A percentile compares a stretch with the other conserved stretches of the same genome.
Conservation (phyloP, 1,140 invertebrate species). For the Platorchestia sp. region DNA sequence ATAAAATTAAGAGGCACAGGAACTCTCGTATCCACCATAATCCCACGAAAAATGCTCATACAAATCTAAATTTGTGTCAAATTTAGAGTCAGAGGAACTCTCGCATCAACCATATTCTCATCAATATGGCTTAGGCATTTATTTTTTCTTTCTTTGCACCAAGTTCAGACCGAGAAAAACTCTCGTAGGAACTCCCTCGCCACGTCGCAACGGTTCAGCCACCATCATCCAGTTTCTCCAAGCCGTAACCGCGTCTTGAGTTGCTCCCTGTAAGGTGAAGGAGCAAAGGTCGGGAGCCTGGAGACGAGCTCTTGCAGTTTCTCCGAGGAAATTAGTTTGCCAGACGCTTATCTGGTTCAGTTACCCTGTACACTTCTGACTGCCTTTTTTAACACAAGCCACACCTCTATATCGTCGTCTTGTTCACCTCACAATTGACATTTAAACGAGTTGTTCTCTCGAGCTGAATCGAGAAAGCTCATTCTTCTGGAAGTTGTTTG, state of each 20-base stretch:
- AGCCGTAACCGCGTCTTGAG: background rate
- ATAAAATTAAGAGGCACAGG: too few species aligned
- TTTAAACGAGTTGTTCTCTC: background rate
- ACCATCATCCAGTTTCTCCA: constrained; percentile 5
- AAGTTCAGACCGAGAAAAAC: background rate
- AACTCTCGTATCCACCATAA: too few species aligned
- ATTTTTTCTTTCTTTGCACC: background rate
- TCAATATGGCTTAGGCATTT: too few species aligned
- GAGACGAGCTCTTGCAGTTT: constrained; percentile 41
- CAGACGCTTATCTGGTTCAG: constrained; percentile 28
- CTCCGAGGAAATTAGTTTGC: constrained; percentile 25
- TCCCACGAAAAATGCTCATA: too few species aligned
- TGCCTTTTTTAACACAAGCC: constrained; percentile 5
- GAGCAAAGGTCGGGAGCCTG: constrained; percentile 46
- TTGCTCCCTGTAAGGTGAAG: constrained; percentile 17
- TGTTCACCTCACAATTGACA: background rate
- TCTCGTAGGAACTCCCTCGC: background rate
- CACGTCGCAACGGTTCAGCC: background rate
- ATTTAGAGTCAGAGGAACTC: too few species aligned
- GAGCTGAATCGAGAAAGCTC: background rate
- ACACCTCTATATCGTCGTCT: background rate
- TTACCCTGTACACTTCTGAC: constrained; percentile 1
- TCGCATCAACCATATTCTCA: too few species aligned
- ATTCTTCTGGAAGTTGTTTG: background rate
- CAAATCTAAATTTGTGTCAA: too few species aligned